Base-by-base conservation (phyloP, 2,888 invertebrate species). In the Lasioglossum calceatum region DNA sequence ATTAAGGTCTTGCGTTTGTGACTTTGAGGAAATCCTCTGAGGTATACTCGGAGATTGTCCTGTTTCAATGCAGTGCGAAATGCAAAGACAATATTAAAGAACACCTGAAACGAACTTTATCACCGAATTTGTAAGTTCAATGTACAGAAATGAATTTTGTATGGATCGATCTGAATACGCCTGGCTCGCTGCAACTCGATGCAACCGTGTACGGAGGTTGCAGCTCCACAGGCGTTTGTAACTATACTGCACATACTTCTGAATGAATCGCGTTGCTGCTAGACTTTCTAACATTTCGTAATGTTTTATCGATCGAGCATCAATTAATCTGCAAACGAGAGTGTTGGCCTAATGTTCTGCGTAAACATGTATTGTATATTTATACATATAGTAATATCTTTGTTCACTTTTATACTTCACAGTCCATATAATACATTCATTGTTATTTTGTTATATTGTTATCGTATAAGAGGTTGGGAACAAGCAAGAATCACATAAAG, bases 161-260 rank as follows among this genome's bases (percentile, higher is more conserved):
- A 4, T 32, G n/a, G 10, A 12, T 23, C 50, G 50, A 23, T 50
- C 27, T 39, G 5, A 19, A 1, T 2, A 12, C 82, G 82, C 74
- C 82, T 71, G 82, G 47, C 39, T 32, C 32, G 50, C 73, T 23
- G n/a, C 16, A 5, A 23, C 54, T 7, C 14, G 42, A 27, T 58
- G 4, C 27, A 16, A 7, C 19, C 4, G 8, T 10, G 61, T 12
- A 23, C 3, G 2, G 8, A 2, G 8, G 70, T 19, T 58, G 54
- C 44, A 10, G 54, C 54, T 54, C 3, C 76, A 39, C 79, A 77
- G 72, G 64, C 61, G 73, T 14, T n/a, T 32, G 36, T 23, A 36
- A 70, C 70, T 39, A 39, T 39, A 70, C 70, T 70, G 70, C 32
- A 64, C 64, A 64, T 70, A 70, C 70, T 70, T 70, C 70, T 39